Evolutionary conservation across 2,113 vertebrate genomes (phyloP).

Genomic region (Psophia crepitans): DNA sequence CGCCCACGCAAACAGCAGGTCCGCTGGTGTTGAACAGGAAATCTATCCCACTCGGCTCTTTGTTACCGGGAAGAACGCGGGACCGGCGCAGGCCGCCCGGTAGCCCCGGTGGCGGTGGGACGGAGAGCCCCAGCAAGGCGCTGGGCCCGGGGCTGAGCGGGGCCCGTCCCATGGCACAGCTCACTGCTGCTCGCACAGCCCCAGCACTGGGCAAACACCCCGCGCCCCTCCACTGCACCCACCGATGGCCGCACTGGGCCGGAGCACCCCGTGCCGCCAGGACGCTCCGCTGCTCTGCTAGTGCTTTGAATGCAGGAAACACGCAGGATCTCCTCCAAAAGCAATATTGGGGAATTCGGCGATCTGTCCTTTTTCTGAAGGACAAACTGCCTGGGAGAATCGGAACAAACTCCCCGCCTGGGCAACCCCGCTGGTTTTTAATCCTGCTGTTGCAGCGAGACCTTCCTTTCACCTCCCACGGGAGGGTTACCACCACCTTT

Average conservation of each 20-base stretch:
- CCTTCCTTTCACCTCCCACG: not conserved
- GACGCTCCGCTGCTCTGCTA: not conserved
- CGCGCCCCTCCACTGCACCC: no score
- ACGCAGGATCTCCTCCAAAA: not conserved
- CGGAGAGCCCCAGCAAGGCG: not conserved
- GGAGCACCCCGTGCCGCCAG: no score
- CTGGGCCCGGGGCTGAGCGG: fast-evolving
- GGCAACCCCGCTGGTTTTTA: not conserved
- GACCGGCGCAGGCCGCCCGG: fast-evolving
- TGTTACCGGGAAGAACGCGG: no score
- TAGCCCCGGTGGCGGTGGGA: fast-evolving
- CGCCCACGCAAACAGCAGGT: not conserved
- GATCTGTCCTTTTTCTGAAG: not conserved
- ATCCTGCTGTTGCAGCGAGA: not conserved
- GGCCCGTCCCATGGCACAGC: no score
- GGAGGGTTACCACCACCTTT: not conserved
- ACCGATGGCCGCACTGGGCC: no score
- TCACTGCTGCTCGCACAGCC: not conserved
- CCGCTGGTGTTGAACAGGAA: not conserved
- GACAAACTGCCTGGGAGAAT: not conserved
- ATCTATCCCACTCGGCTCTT: not conserved
- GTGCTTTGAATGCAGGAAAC: not conserved
- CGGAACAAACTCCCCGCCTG: not conserved
- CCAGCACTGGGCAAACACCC: not conserved
- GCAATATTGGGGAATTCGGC: not conserved